phyloP scores from a whole-genome alignment of 2,888 invertebrate species.

The Drosophila prostipennis region DNA sequence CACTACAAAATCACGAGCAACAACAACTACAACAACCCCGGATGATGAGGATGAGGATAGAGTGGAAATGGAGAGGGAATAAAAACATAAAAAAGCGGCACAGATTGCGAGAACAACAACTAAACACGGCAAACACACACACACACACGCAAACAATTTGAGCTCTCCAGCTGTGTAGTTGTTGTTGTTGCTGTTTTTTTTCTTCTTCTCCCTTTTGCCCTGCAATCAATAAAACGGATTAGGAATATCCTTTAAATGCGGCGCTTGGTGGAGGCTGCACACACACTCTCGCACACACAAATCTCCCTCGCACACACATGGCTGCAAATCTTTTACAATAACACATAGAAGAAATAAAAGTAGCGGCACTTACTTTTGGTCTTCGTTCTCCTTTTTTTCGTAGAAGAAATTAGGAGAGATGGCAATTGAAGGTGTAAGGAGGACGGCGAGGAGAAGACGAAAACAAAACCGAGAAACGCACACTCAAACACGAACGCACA shows the following conservation, averaged over 20 bases:
- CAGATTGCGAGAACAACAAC: conserved; percentile 61
- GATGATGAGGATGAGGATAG: conserved; percentile 27
- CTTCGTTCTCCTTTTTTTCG: conserved; percentile 25
- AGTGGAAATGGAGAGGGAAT: conserved; percentile 45
- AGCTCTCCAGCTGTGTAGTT: conserved; percentile 70
- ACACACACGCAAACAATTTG: conserved; percentile 17
- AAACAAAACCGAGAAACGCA: conserved; percentile 35
- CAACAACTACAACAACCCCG: conserved; percentile 59
- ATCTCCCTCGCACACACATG: conserved; percentile 18
- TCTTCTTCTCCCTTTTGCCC: conserved; percentile 37
- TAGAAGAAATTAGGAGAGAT: conserved; percentile 21
- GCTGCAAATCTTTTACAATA: conserved; percentile 58
- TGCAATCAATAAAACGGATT: conserved; percentile 81
- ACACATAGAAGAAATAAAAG: conserved; percentile 54
- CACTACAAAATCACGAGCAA: conserved; percentile 33
- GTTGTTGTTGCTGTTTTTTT: conserved; percentile 22
- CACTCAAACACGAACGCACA: conserved; percentile 25
- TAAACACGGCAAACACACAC: conserved; percentile 40
- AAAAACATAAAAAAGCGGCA: conserved; percentile 66
- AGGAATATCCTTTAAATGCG: conserved; percentile 77
- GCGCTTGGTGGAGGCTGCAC: conserved; percentile 57
- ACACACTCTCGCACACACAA: conserved; percentile 16
- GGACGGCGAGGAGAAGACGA: conserved; percentile 16
- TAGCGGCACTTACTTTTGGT: conserved; percentile 65
- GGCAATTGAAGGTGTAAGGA: conserved; percentile 13